Conservation (phyloP, 2,113 vertebrate genomes). For the Gnathonemus longibarbis region DNA sequence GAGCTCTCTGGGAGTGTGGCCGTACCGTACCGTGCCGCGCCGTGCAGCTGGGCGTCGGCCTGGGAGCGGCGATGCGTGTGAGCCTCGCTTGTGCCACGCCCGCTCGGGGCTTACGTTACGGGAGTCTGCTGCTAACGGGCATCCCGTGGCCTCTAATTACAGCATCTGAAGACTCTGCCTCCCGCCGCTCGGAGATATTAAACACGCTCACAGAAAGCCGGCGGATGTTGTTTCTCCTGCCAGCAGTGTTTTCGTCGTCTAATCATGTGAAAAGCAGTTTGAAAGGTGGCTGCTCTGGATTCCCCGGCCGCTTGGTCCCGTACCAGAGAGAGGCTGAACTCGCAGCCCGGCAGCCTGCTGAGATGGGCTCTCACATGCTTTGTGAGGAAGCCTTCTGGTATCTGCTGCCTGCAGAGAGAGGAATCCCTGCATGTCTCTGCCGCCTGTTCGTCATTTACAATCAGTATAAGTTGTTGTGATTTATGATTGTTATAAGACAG, state of each 20-base stretch:
- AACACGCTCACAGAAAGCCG: neutral
- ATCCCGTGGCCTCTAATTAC: neutral
- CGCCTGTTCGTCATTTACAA: neutral
- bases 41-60: neutral
- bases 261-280: neutral
- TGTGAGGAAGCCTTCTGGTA: neutral
- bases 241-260: neutral
- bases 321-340: neutral
- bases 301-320: neutral
- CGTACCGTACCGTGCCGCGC: neutral
- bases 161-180: neutral
- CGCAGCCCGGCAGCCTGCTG: neutral
- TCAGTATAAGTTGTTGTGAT: neutral
- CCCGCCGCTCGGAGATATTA: neutral
- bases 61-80: neutral
- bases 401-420: neutral
- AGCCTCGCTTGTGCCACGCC: neutral
- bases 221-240: neutral
- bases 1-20: neutral
- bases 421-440: neutral
- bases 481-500: neutral
- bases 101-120: neutral
- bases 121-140: neutral
- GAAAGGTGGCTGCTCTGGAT: neutral
- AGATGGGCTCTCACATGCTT: neutral